Evolutionary conservation across 2,888 invertebrate genomes (phyloP), one percentile per base, ranked within the genome.

Genomic region (Watsonalla cultraria): DNA sequence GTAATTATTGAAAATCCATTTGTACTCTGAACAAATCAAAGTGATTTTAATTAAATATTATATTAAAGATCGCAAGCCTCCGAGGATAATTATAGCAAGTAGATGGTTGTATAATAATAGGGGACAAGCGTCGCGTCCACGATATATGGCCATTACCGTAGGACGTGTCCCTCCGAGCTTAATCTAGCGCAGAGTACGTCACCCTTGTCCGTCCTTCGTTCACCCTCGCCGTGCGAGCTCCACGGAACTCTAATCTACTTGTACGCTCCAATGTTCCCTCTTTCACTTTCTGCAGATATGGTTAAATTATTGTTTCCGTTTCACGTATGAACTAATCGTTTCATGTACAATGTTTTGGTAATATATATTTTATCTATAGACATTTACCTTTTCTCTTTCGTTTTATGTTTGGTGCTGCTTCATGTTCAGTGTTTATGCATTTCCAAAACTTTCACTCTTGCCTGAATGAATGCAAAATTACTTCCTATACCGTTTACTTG

Each of bases 61-160:
- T 42, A 11, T 42, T 42, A 46, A 46, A 8, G 5, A 39, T 49
- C 5, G 37, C 35, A 49, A 39, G 14, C n/a, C 2, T 37, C 14
- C 14, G 6, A 14, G 9, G 49, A 49, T 14, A 49, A 49, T 49
- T 39, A 49, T 6, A 15, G 58, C 13, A 49, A 39, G 49, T 37
- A 49, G 14, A 14, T 49, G 67, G 72, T 70, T 63, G 62, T 75
- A 78, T 76, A 83, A 86, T 88, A 88, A 88, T 88, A 85, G 86
- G 81, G 82, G 82, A 73, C 82, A 78, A 81, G 82, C 82, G 76
- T 76, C 76, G 75, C 70, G 76, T 74, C 77, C 78, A 83, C 86
- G 82, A 90, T 90, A 90, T 90, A 90, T 84, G 89, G 80, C 78
- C 82, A 90, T 90, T 89, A 90, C 84, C 82, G 78, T 82, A 76